Evolutionary conservation across 2,888 invertebrate genomes (phyloP), one percentile per base, ranked within the genome.

Genomic region (Phyllotreta cruciferae): DNA sequence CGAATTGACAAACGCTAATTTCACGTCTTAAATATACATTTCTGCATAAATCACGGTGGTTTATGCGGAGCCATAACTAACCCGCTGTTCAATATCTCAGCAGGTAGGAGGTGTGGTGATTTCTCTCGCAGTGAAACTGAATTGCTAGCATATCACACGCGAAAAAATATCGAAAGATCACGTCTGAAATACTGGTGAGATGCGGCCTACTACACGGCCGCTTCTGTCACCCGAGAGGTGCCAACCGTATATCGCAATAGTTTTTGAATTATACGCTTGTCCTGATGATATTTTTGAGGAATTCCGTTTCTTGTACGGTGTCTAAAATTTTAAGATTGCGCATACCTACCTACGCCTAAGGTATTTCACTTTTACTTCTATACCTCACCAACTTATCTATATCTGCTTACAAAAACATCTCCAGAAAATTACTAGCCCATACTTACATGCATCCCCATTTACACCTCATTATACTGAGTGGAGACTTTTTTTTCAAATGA

Each of bases 61-160:
- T 56, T 56, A 64, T 61, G 24, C 41, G 34, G n/a, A 38, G 38
- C 8, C 39, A 61, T 64, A 60, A 53, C 44, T 47, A 50, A 52
- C 62, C 56, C 49, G 65, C 60, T 55, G 58, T 62, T 62, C 54
- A 58, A 62, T 62, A 58, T 62, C 58, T 44, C 60, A 50, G 52
- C 62, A 39, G 56, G 62, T 3, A 52, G 62, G 38, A 44, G 44
- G 39, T 36, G 37, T 53, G 65, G 58, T 62, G 65, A 66, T 66
- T 60, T 60, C 65, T 60, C 65, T 56, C 45, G 65, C 47, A 8
- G 62, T 13, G 62, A 60, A 56, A 34, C 52, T 60, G 60, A 64
- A 64, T 62, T 62, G 62, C 44, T 35, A 39, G 53, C 52, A 41
- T 45, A 39, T 44, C 45, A 44, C 37, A 13, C 13, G 24, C 14